phyloP scores from a whole-genome alignment of 2,113 vertebrate species.

The Pelodiscus sinensis region DNA sequence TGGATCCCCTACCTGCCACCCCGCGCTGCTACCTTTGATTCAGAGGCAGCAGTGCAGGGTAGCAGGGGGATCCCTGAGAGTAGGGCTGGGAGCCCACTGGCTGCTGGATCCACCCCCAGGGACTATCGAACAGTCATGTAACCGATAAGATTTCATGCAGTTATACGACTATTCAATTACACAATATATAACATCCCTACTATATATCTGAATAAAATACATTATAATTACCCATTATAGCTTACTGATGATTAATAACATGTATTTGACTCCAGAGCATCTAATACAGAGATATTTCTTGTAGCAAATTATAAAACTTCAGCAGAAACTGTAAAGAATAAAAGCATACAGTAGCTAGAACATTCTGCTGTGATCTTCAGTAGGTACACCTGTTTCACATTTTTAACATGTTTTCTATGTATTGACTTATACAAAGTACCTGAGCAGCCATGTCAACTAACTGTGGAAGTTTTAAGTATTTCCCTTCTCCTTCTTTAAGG shows the following conservation, averaged over 20 bases:
- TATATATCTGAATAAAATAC: too few species aligned
- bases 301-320: background rate
- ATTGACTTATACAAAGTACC: conserved; percentile 74
- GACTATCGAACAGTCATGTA: too few species aligned
- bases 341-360: background rate
- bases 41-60: too few species aligned
- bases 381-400: background rate
- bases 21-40: too few species aligned
- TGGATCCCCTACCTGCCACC: too few species aligned
- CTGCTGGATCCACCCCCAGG: too few species aligned
- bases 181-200: too few species aligned
- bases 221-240: background rate
- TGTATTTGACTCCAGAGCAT: background rate
- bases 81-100: too few species aligned
- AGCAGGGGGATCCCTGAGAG: too few species aligned
- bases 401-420: background rate
- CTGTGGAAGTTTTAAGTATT: conserved; percentile 92
- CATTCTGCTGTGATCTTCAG: accelerated
- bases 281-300: background rate
- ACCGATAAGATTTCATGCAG: too few species aligned
- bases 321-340: background rate
- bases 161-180: too few species aligned
- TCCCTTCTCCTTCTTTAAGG: conserved; percentile 96
- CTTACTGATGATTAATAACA: background rate
- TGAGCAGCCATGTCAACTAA: conserved; percentile 97